Evolutionary conservation across 2,797 vertebrate species (phyloP).

Genomic region (Rhyacichthys aspro): DNA sequence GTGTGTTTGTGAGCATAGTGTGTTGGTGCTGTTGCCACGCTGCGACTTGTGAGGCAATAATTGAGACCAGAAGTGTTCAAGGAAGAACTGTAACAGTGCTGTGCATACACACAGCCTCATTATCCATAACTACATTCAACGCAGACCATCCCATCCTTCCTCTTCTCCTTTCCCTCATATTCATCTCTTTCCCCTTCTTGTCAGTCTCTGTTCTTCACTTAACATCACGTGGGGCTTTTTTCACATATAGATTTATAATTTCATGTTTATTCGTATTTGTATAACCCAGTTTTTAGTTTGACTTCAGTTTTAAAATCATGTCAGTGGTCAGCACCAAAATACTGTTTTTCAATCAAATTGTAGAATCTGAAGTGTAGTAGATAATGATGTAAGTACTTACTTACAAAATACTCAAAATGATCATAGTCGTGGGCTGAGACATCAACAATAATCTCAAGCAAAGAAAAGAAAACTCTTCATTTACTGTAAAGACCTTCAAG

Average conservation of each 20-base stretch:
- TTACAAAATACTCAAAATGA: no score
- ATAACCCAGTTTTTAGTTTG: not conserved
- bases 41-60: conserved; percentile 55
- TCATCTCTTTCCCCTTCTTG: not conserved
- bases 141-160: conserved; percentile 22
- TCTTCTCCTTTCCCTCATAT: conserved; percentile 1
- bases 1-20: conserved; percentile 11
- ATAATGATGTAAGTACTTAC: no score
- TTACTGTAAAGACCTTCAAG: no score
- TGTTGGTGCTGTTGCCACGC: conserved; percentile 37
- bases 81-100: conserved; percentile 35
- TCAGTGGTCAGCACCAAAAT: no score
- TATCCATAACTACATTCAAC: conserved; percentile 46
- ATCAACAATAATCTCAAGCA: no score
- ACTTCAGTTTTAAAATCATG: no score
- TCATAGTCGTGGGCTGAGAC: no score
- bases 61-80: conserved; percentile 57
- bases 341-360: no score
- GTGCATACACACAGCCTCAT: conserved; percentile 61
- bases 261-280: not conserved
- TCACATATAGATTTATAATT: conserved; percentile 14
- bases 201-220: conserved; percentile 6
- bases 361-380: no score
- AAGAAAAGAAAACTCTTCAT: no score
- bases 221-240: not conserved